These are phyloP conservation scores for Dolichopus griseipennis DNA, from an alignment of 2,888 invertebrate genomes.

Conservation along the genomic window DNA sequence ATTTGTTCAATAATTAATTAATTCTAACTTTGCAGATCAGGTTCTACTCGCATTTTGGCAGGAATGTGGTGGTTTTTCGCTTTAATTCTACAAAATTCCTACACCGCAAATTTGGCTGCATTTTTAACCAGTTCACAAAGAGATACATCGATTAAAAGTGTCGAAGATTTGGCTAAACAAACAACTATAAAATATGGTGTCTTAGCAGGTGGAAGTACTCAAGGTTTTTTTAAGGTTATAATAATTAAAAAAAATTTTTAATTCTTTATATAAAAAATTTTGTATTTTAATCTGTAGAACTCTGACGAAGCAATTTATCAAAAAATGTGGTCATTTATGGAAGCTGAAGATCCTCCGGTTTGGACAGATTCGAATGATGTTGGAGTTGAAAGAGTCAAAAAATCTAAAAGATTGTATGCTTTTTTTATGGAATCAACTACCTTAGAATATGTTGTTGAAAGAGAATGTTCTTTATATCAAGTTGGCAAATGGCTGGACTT, in stretches of 20 bases:
- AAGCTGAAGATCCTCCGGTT: slow-evolving; percentile 69
- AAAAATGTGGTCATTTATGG: slow-evolving; percentile 90
- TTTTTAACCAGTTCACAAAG: slow-evolving; percentile 84
- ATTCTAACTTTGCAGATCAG: slow-evolving; percentile 53
- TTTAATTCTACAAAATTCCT: slow-evolving; percentile 82
- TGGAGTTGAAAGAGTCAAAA: slow-evolving; percentile 75
- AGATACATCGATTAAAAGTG: slow-evolving; percentile 80
- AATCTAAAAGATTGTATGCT: slow-evolving; percentile 74
- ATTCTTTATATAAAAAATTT: slow-evolving; percentile 5
- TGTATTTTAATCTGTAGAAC: slow-evolving; percentile 47
- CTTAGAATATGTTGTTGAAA: slow-evolving; percentile 83
- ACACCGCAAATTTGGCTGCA: slow-evolving; percentile 90
- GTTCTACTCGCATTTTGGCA: slow-evolving; percentile 78
- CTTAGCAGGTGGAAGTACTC: slow-evolving; percentile 81
- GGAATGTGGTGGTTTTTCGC: slow-evolving; percentile 94
- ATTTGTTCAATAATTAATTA: neutral
- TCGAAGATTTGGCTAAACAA: slow-evolving; percentile 86
- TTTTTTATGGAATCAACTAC: slow-evolving; percentile 94
- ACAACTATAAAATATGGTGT: slow-evolving; percentile 94
- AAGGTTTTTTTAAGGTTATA: slow-evolving; percentile 75
- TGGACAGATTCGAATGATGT: slow-evolving; percentile 75
- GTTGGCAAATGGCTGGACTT: slow-evolving; percentile 75
- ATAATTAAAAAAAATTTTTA: slow-evolving; percentile 13
- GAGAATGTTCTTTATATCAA: slow-evolving; percentile 76
- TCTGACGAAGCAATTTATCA: slow-evolving; percentile 84